Evolutionary conservation across 2,888 invertebrate species (phyloP).

Genomic region (Drosophila subsilvestris): DNA sequence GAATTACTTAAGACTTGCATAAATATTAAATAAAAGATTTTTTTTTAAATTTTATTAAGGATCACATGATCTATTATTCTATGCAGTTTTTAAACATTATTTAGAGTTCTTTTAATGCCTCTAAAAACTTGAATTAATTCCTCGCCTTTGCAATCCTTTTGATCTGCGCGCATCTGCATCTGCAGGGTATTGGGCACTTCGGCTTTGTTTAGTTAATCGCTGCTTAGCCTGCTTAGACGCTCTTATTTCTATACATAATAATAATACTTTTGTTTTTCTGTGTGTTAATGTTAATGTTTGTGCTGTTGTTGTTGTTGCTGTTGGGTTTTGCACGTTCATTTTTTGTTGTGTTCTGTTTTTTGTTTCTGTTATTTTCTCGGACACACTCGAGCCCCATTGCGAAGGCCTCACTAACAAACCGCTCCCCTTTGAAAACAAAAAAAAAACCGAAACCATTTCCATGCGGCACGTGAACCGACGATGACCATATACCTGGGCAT

Average conservation of each 20-base stretch:
- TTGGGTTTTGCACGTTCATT: slow-evolving; percentile 62
- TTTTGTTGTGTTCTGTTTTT: slow-evolving; percentile 15
- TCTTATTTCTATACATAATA: background rate
- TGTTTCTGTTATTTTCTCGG: background rate
- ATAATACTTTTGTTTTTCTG: background rate
- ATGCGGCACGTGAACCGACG: slow-evolving; percentile 49
- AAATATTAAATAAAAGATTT: too few species aligned
- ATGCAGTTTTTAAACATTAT: too few species aligned
- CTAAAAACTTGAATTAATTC: too few species aligned
- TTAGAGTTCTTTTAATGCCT: too few species aligned
- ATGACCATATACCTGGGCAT: slow-evolving; percentile 42
- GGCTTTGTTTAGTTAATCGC: background rate
- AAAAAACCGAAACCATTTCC: slow-evolving; percentile 41
- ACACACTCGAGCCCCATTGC: background rate
- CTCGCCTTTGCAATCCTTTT: too few species aligned
- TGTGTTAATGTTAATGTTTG: slow-evolving; percentile 1
- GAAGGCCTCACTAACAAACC: slow-evolving; percentile 35
- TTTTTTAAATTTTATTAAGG: too few species aligned
- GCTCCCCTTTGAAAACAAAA: slow-evolving; percentile 32
- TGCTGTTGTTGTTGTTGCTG: slow-evolving; percentile 38
- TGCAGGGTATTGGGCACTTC: background rate
- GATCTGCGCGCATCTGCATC: too few species aligned
- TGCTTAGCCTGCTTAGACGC: background rate
- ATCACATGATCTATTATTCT: too few species aligned
- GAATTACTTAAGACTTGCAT: too few species aligned